Base-by-base conservation (phyloP, 53 echinoderm and acorn worm genomes). In the Echinarachnius parma region DNA sequence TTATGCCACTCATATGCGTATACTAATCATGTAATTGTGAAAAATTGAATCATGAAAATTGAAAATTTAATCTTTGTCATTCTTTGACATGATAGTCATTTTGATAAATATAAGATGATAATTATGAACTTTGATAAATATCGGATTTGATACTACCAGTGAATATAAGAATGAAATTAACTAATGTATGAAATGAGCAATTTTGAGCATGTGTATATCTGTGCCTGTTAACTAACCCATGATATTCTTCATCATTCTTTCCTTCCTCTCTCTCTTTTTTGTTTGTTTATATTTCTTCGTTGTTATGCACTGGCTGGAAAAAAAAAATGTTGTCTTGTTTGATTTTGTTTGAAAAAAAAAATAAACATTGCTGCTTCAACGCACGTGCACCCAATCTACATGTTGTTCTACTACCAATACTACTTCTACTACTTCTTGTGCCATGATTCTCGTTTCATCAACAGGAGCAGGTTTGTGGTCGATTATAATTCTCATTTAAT, bases 381-480 rank as follows among this genome's bases (percentile, higher is more conserved):
- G 74, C 74, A 72, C 74, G 57, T 65, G 65, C 65, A 65, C 74
- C 34, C 56, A 72, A 35, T 27, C 56, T 57, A 27, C 55, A 13
- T 72, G 74, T 72, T 57, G 36, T 16, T n/a, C 74, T 72, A 72
- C 74, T 72, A 57, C 74, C 27, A 53, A 25, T 56, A 55, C 74
- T 72, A 25, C 57, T 9, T 34, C 56, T 71, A 24, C 71, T 71
- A 67, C 69, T 53, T 28, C 53, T 10, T 50, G 46, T 65, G 25
- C 65, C 21, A 65, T 44, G 22, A 46, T 65, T 27, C 37, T 65
- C 14, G 27, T 4, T 23, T n/a, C 37, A 4, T 61, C 61, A 61
- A 61, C 37, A 61, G 61, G 34, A n/a, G 9, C 34, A 2, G 31
- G 32, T 59, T 29, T 2, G 28, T 59, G n/a, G n/a, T n/a, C n/a